These are phyloP conservation scores for Lasaia peninsularis DNA, from an alignment of 1,140 invertebrate genomes.

Conservation along the genomic window DNA sequence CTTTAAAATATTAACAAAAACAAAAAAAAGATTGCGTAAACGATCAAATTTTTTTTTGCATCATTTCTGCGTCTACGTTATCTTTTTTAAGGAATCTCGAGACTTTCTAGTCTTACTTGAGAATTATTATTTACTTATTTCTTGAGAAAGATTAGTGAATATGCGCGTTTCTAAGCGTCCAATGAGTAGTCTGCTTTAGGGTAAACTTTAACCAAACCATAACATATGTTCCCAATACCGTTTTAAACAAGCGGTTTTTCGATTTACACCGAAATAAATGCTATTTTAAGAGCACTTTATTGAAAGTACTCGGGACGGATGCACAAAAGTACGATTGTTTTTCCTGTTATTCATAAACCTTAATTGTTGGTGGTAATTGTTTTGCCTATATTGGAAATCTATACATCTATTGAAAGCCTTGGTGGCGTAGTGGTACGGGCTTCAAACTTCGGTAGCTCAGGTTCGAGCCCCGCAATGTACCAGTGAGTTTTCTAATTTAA, in stretches of 20 bases:
- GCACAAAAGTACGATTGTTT: not conserved
- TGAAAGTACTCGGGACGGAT: not conserved
- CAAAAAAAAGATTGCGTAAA: too few relatives aligned
- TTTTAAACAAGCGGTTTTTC: constrained; percentile 7
- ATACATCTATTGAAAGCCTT: not conserved
- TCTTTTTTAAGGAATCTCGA: too few relatives aligned
- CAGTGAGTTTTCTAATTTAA: too few relatives aligned
- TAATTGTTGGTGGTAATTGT: not conserved
- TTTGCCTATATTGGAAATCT: not conserved
- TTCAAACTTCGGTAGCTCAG: too few relatives aligned
- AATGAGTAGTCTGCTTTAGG: not conserved
- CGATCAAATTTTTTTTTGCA: too few relatives aligned
- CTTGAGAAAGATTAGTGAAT: not conserved
- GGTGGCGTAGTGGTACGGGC: too few relatives aligned
- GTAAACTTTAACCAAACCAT: constrained; percentile 1
- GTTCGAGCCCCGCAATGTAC: too few relatives aligned
- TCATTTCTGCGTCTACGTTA: too few relatives aligned
- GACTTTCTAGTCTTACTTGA: too few relatives aligned
- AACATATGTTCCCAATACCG: constrained; percentile 4
- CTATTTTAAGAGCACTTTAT: constrained; percentile 10
- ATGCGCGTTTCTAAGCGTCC: not conserved
- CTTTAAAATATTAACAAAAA: too few relatives aligned
- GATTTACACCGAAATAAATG: constrained; percentile 2
- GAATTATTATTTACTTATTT: not conserved
- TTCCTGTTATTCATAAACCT: not conserved